Evolutionary conservation across 2,888 invertebrate species (phyloP).

Genomic region (Campopleginae sp.): DNA sequence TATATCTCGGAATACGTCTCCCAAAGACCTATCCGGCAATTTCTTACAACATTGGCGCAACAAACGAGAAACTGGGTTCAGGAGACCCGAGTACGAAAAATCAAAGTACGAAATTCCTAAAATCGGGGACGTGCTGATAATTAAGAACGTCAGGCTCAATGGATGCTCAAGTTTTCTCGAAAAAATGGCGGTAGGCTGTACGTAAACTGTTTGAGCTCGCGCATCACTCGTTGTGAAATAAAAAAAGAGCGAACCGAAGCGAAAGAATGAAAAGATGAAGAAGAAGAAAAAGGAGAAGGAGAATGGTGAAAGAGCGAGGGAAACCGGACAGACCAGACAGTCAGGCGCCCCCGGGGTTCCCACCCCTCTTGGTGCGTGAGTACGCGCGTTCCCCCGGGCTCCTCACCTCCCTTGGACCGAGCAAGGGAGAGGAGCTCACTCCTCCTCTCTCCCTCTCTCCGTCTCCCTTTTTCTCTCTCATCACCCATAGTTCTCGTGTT

Average conservation of each 20-base stretch:
- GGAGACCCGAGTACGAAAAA: not conserved
- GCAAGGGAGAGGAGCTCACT: slow-evolving; percentile 16
- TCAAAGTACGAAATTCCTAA: too few relatives aligned
- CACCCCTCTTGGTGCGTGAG: slow-evolving; percentile 72
- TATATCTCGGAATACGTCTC: not conserved
- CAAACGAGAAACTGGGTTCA: not conserved
- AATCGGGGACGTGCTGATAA: not conserved
- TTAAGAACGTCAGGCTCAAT: not conserved
- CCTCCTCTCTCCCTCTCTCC: slow-evolving; percentile 13
- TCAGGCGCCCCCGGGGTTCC: slow-evolving; percentile 79
- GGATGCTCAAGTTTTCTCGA: not conserved
- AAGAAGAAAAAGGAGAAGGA: slow-evolving; percentile 58
- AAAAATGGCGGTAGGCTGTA: not conserved
- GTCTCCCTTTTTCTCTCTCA: slow-evolving; percentile 18
- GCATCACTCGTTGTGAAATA: slow-evolving; percentile 10
- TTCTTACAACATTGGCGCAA: not conserved
- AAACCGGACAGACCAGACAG: slow-evolving; percentile 81
- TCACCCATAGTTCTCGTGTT: slow-evolving; percentile 24
- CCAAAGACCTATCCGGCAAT: not conserved
- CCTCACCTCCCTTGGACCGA: slow-evolving; percentile 62
- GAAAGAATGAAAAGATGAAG: slow-evolving; percentile 64
- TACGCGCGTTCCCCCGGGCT: slow-evolving; percentile 56
- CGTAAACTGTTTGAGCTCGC: slow-evolving; percentile 45
- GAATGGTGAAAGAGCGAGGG: slow-evolving; percentile 70
- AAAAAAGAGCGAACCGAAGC: slow-evolving; percentile 36